Base-by-base conservation (phyloP, 2,797 vertebrate species). In the Enteromius treurensis region DNA sequence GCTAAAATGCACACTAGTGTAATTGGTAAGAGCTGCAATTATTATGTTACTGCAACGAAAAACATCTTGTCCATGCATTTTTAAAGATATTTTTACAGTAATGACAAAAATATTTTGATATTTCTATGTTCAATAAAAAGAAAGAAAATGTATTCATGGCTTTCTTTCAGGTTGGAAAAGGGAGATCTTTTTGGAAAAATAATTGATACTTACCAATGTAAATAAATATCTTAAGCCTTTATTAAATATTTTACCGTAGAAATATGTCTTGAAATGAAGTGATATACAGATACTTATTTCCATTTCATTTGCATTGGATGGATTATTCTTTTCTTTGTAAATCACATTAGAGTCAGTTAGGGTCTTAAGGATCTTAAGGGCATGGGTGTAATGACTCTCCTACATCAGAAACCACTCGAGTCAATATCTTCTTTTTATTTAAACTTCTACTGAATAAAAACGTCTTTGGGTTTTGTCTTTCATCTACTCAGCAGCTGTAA, bases 261-360 rank as follows among this genome's bases (percentile, higher is more conserved):
- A 23, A 69, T 67, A 19, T 51, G 6, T 19, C 17, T 19, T 49
- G 47, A 49, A 42, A 42, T 42, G 40, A 42, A 10, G 10, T 42
- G 1, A 42, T 42, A 42, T 10, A 42, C 40, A 42, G 40, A 42
- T 42, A 42, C 64, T 62, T 49, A 51, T 47, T 83, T 77, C 69
- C 3, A 47, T 82, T 29, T 77, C 7, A 40, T 83, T 32, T 70
- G 62, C 40, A 32, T 40, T 19, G 10, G 7, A 77, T 8, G 13
- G 23, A 67, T 55, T n/a, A 42, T 45, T 17, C 6, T 55, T 65
- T 34, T 62, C 45, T 60, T 76, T 65, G 26, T 82, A 42, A 42
- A 42, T 32, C 42, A 53, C 32, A 55, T 34, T 21, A 76, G 26
- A 29, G 14, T 51, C 42, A 53, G 32, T 55, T 42, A 53, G 60